Conservation (phyloP, 1,140 invertebrate species). For the Nasonia longicornis region DNA sequence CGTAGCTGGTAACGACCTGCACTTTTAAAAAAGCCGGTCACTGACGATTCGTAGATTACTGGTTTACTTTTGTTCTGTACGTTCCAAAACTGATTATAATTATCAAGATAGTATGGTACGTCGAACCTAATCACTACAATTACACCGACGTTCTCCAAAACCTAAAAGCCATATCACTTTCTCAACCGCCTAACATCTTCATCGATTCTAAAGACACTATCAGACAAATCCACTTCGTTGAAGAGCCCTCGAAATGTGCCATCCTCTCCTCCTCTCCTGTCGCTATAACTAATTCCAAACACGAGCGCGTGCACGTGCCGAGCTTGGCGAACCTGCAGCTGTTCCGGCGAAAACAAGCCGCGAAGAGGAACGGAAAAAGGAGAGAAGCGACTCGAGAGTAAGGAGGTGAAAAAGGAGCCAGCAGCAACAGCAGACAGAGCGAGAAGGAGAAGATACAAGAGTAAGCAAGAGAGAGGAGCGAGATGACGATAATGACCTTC, state of each 20-base stretch:
- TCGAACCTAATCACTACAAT: too few relatives aligned
- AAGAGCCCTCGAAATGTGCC: not conserved
- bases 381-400: not conserved
- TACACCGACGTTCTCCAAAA: too few relatives aligned
- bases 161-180: not conserved
- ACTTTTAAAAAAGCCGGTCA: not conserved
- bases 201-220: too few relatives aligned
- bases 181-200: not conserved
- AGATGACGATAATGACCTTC: constrained; percentile 68
- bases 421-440: constrained; percentile 35
- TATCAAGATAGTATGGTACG: too few relatives aligned
- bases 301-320: constrained; percentile 22
- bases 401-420: constrained; percentile 11
- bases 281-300: not conserved
- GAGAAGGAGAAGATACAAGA: constrained; percentile 7
- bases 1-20: not conserved
- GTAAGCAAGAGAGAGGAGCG: constrained; percentile 49
- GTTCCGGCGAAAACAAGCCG: not conserved
- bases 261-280: not conserved
- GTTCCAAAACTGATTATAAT: not conserved
- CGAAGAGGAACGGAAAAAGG: not conserved
- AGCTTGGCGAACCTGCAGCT: constrained; percentile 9
- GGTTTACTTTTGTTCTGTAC: not conserved
- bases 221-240: too few relatives aligned
- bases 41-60: not conserved